These are phyloP conservation scores for Lithophane socia DNA, from an alignment of 2,888 invertebrate genomes.

Conservation along the genomic window DNA sequence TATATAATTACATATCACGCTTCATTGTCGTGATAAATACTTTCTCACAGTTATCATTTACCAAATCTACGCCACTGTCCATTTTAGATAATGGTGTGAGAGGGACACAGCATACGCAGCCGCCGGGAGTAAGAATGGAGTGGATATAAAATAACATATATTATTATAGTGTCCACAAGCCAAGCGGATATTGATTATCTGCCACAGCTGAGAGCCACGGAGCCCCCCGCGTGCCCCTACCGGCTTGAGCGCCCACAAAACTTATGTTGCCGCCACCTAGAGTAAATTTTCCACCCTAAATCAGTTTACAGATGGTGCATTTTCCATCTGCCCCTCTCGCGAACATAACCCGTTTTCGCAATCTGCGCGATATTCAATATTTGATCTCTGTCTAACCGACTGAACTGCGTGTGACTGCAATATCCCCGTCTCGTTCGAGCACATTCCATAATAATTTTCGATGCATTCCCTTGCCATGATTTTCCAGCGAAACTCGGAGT, in stretches of 20 bases:
- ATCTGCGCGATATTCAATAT: constrained; percentile 86
- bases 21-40: constrained; percentile 90
- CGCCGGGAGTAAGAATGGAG: constrained; percentile 73
- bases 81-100: constrained; percentile 89
- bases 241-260: constrained; percentile 70
- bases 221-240: constrained; percentile 80
- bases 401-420: constrained; percentile 86
- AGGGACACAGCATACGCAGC: constrained; percentile 73
- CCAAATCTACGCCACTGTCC: constrained; percentile 91
- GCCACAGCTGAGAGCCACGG: constrained; percentile 90
- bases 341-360: constrained; percentile 78
- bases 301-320: constrained; percentile 72
- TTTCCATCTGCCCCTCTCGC: constrained; percentile 71
- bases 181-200: constrained; percentile 91
- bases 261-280: constrained; percentile 71
- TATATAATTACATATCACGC: constrained; percentile 90
- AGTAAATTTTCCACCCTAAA: constrained; percentile 78
- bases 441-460: constrained; percentile 90
- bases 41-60: constrained; percentile 91
- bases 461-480: constrained; percentile 90
- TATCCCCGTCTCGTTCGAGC: constrained; percentile 85
- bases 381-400: constrained; percentile 90
- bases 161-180: constrained; percentile 91
- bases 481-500: constrained; percentile 85
- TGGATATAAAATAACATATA: constrained; percentile 89